phyloP scores from a whole-genome alignment of 2,888 invertebrate species.

The Spicauda simplicius region DNA sequence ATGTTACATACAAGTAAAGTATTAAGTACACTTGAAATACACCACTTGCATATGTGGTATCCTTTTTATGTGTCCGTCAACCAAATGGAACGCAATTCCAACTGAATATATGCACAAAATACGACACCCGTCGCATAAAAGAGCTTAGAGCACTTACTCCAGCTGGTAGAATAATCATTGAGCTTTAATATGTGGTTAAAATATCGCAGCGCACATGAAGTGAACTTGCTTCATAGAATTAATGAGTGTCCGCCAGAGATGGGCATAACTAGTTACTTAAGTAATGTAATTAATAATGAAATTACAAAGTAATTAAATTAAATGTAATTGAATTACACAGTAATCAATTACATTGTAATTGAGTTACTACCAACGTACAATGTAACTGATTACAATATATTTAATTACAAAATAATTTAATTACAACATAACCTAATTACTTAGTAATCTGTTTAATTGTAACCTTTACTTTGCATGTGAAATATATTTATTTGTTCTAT shows the following conservation, averaged over 20 bases:
- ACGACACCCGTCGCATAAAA: constrained; percentile 3
- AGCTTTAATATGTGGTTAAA: neutral
- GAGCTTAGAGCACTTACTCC: neutral
- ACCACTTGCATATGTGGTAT: neutral
- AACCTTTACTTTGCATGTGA: no score
- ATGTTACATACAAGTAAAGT: neutral
- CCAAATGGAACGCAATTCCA: constrained; percentile 1
- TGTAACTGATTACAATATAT: no score
- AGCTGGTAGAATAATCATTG: constrained; percentile 1
- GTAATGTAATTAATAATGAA: no score
- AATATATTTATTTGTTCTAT: no score
- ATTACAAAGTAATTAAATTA: no score
- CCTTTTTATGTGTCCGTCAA: constrained; percentile 7
- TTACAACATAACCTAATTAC: no score
- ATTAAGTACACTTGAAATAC: neutral
- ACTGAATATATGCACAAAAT: constrained; percentile 5
- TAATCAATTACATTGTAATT: no score
- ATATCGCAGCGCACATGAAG: constrained; percentile 7
- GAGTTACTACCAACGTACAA: no score
- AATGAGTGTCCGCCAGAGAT: constrained; percentile 4
- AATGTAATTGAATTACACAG: no score
- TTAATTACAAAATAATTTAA: no score
- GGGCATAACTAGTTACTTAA: no score
- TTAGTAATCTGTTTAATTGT: no score
- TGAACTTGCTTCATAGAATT: neutral